Percentiles rank a stretch among this genome's conserved stretches.
Evolutionary conservation across 2,797 vertebrate genomes (phyloP).

Genomic region (Lycodopsis pacificus): DNA sequence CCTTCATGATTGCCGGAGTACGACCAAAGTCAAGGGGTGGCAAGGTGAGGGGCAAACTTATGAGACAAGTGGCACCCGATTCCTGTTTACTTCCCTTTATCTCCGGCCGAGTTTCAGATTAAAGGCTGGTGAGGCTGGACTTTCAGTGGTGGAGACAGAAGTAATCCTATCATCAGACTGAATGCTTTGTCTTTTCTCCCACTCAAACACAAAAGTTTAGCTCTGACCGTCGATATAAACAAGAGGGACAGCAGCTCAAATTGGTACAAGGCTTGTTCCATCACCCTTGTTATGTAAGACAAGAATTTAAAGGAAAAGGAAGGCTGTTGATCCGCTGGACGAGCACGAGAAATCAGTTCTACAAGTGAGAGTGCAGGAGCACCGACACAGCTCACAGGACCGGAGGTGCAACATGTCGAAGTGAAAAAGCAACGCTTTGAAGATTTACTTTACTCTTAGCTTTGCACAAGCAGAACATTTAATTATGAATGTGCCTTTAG

Average conservation of each 20-base stretch:
- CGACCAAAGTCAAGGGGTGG: neutral
- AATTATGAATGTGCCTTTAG: neutral
- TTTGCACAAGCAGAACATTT: neutral
- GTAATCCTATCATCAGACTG: constrained; percentile 7
- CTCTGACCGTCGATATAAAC: neutral
- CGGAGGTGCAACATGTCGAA: neutral
- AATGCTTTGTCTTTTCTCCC: neutral
- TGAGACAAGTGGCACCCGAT: constrained; percentile 21
- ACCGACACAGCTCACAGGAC: constrained; percentile 9
- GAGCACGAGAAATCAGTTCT: neutral
- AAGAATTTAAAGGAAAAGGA: neutral
- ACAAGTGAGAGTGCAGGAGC: neutral
- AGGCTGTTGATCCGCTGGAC: neutral
- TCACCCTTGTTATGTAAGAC: constrained; percentile 22
- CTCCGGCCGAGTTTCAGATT: constrained; percentile 10
- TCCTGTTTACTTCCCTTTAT: constrained; percentile 32
- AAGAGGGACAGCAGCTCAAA: constrained; percentile 8
- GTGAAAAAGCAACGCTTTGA: neutral
- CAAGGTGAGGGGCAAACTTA: neutral
- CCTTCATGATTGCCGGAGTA: constrained; percentile 13
- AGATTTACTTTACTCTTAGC: neutral
- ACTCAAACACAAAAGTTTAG: constrained; percentile 1
- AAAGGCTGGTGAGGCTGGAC: neutral
- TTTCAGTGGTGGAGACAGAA: neutral
- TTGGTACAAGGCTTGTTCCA: neutral